Percentiles rank a stretch among this genome's conserved stretches.
These are phyloP conservation scores for Scomber japonicus DNA, from an alignment of 2,113 vertebrate genomes.

Conservation along the genomic window DNA sequence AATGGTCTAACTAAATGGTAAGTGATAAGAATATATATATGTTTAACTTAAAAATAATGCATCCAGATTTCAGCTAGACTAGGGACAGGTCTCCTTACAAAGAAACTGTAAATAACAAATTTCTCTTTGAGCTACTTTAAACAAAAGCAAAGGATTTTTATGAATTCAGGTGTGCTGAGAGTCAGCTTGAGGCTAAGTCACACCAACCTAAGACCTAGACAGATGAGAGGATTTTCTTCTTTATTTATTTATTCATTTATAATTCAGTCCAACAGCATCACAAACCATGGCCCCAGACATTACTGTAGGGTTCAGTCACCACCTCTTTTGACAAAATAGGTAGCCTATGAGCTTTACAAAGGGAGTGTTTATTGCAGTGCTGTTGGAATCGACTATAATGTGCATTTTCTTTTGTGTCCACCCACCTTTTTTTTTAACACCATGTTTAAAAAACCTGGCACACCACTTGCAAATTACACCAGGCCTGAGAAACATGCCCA, in stretches of 20 bases:
- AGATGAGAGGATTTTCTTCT: conserved; percentile 12
- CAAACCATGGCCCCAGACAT: conserved; percentile 1
- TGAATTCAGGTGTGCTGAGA: conserved; percentile 27
- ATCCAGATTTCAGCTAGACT: conserved; percentile 1
- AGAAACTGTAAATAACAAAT: background rate
- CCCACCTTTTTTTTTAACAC: conserved; percentile 20
- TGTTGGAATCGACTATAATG: conserved; percentile 9
- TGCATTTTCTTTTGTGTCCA: background rate
- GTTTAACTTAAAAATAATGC: conserved; percentile 15
- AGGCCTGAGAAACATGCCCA: conserved; percentile 15
- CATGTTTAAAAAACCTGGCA: conserved; percentile 25
- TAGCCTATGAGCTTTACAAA: background rate
- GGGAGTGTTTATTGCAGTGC: background rate
- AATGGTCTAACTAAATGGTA: conserved; percentile 16
- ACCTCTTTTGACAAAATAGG: conserved; percentile 23
- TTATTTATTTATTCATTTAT: conserved; percentile 15
- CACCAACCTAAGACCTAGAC: background rate
- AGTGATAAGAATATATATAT: background rate
- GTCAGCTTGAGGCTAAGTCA: conserved; percentile 27
- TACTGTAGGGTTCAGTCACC: conserved; percentile 7
- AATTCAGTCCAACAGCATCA: conserved; percentile 7
- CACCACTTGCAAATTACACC: conserved; percentile 24
- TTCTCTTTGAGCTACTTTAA: conserved; percentile 20
- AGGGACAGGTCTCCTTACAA: background rate
- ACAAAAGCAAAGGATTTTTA: conserved; percentile 29